Conservation (phyloP, 2,113 vertebrate species). For the Crotalus helleri region DNA sequence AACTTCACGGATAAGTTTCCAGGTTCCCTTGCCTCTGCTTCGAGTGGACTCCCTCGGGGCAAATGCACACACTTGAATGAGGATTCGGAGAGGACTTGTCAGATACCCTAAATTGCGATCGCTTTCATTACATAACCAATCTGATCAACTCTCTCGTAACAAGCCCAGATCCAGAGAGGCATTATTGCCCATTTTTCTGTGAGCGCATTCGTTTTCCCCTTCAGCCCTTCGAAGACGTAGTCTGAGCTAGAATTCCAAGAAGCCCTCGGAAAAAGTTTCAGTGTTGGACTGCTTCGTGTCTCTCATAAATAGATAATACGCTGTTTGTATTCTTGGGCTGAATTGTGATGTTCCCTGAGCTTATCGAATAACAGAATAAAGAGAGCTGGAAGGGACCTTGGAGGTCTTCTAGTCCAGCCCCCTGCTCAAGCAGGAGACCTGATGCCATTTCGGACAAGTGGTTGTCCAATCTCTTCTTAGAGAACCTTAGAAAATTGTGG, state of each 20-base stretch:
- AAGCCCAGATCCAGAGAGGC: not conserved
- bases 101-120: constrained; percentile 29
- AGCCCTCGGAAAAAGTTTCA: not conserved
- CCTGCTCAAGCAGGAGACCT: too few relatives aligned
- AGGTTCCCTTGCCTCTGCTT: not conserved
- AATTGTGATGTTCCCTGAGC: not conserved
- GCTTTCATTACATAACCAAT: constrained; percentile 45
- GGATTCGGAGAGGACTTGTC: constrained; percentile 47
- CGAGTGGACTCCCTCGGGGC: not conserved
- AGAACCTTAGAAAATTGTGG: too few relatives aligned
- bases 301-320: not conserved
- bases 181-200: not conserved
- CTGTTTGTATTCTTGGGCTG: not conserved
- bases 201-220: not conserved
- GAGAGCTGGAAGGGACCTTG: too few relatives aligned
- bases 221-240: too few relatives aligned
- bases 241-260: not conserved
- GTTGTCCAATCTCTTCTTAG: too few relatives aligned
- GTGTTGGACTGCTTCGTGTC: not conserved
- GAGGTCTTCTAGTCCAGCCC: too few relatives aligned
- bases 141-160: constrained; percentile 14
- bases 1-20: constrained; percentile 30
- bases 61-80: not conserved
- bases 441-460: too few relatives aligned
- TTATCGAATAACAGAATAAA: too few relatives aligned